Base-by-base conservation (phyloP, 2,797 vertebrate genomes). In the Choloepus didactylus region DNA sequence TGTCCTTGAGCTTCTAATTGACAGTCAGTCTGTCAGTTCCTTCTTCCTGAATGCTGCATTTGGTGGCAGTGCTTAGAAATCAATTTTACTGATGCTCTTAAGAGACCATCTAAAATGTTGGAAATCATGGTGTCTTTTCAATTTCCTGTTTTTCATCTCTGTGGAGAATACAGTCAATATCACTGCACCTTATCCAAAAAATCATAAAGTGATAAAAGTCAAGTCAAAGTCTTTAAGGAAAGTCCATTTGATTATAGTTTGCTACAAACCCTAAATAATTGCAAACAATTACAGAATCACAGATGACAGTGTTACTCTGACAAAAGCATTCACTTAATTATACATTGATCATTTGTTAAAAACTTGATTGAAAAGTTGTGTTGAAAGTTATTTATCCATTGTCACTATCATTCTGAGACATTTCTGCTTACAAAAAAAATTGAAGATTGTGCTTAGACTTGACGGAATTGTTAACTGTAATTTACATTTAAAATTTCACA, bases 1-100 rank as follows among this genome's bases (percentile, higher is more conserved):
- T 44, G 4, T 90, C 64, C 89, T 88, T 51, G 56, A 73, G 35
- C 79, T 16, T 96, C 77, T 89, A 91, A 92, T 16, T 35, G 6
- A 66, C 49, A 94, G 21, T 88, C 54, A 60, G 10, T 69, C 80
- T 38, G 23, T 70, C 54, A 19, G 23, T 92, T 95, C 94, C 29
- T 72, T 73, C 21, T 87, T 25, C 8, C 7, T 67, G 70, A 66
- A 64, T 87, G 89, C 38, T 79, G 18, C 38, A 89, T 64, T 75
- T 90, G 83, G 35, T 77, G 67, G 35, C 73, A 66, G 31, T 35
- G 21, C 11, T 85, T 64, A 85, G 70, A 46, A 77, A 83, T 83
- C 83, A 54, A 8, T 90, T 93, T 80, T 79, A 49, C 21, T 75
- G 66, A 56, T 41, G 18, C 16, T 83, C 31, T 72, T 84, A 21